phyloP scores from a whole-genome alignment of 1,140 invertebrate species.

The Armadillidium nasatum region DNA sequence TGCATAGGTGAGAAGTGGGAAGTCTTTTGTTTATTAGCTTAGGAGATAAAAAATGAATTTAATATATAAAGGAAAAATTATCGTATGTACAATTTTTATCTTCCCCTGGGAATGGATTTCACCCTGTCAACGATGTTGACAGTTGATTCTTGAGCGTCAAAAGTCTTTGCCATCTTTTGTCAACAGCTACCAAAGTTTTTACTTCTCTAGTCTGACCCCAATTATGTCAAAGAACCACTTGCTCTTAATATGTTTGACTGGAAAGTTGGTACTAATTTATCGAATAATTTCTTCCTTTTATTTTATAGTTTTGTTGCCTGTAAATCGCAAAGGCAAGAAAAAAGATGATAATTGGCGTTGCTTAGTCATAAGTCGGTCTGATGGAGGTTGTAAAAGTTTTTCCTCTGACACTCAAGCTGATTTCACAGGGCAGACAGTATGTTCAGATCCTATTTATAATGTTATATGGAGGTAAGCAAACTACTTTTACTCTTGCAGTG shows the following conservation, averaged over 20 bases:
- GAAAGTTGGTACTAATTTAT: too few relatives aligned
- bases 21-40: background rate
- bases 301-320: background rate
- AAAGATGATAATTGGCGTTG: constrained; percentile 38
- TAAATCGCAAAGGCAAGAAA: constrained; percentile 47
- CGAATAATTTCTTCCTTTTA: constrained; percentile 4
- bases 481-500: background rate
- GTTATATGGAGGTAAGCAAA: constrained; percentile 51
- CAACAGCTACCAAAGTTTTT: too few relatives aligned
- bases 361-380: constrained; percentile 69
- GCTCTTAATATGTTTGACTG: too few relatives aligned
- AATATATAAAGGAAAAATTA: too few relatives aligned
- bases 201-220: too few relatives aligned
- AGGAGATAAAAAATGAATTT: too few relatives aligned
- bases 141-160: too few relatives aligned
- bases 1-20: constrained; percentile 32
- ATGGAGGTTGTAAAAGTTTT: constrained; percentile 77
- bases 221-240: too few relatives aligned
- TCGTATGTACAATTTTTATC: too few relatives aligned
- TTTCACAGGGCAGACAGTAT: constrained; percentile 67
- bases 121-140: too few relatives aligned
- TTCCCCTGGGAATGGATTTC: too few relatives aligned
- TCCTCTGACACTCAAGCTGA: constrained; percentile 70
- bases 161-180: too few relatives aligned
- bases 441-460: constrained; percentile 71